Evolutionary conservation across 2,113 vertebrate species (phyloP).

Genomic region (Chaenocephalus aceratus): DNA sequence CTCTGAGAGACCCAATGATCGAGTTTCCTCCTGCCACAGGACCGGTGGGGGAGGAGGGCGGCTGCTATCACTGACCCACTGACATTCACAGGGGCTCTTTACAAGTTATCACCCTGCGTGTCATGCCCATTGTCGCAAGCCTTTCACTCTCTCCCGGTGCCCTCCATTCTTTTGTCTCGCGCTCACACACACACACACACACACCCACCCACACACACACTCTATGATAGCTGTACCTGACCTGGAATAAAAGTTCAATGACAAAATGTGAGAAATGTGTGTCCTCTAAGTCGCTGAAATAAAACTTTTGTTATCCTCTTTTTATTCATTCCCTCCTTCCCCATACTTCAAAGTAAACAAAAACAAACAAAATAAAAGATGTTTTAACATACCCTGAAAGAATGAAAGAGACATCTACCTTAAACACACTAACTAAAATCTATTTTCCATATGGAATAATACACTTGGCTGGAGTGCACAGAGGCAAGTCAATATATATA

Average conservation of each 20-base stretch:
- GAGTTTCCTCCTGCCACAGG: slow-evolving; percentile 62
- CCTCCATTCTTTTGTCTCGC: slow-evolving; percentile 2
- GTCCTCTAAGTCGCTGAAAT: not conserved
- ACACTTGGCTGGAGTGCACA: too few relatives aligned
- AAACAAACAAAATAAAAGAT: too few relatives aligned
- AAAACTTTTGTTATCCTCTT: not conserved
- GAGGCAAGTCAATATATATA: too few relatives aligned
- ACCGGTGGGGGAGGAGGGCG: slow-evolving; percentile 24
- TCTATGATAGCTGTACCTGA: not conserved
- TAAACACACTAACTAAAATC: too few relatives aligned
- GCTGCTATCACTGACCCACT: slow-evolving; percentile 61
- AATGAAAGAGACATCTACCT: too few relatives aligned
- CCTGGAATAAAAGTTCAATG: not conserved
- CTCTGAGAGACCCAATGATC: slow-evolving; percentile 50
- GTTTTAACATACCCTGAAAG: too few relatives aligned
- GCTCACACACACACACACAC: not conserved
- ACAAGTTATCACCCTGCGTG: slow-evolving; percentile 31
- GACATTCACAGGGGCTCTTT: slow-evolving; percentile 62
- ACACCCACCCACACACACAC: too few relatives aligned
- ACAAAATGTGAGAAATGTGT: not conserved
- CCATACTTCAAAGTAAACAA: too few relatives aligned
- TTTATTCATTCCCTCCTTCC: too few relatives aligned
- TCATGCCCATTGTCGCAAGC: slow-evolving; percentile 33
- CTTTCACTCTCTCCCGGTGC: not conserved
- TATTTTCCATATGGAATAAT: too few relatives aligned